A percentile compares a stretch with the other conserved stretches of the same genome.
These are phyloP conservation scores for Loripinus fragilis DNA, from an alignment of 2,888 invertebrate genomes.

Conservation along the genomic window DNA sequence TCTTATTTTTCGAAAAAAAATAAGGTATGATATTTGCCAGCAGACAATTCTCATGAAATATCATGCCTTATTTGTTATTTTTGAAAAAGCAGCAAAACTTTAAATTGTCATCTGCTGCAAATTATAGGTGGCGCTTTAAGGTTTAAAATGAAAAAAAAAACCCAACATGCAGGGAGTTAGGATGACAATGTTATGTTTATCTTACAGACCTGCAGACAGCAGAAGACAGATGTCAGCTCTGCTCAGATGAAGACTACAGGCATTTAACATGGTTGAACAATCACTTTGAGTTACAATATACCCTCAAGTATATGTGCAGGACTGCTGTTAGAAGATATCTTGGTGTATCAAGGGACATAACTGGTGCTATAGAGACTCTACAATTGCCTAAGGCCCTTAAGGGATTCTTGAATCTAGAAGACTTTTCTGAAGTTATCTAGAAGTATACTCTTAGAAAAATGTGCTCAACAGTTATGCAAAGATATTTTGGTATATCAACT, in stretches of 20 bases:
- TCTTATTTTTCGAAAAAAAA: too few relatives aligned
- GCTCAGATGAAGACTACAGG: constrained; percentile 15
- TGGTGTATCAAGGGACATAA: constrained; percentile 32
- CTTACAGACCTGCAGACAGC: neutral
- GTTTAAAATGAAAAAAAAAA: too few relatives aligned
- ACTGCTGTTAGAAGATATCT: constrained; percentile 31
- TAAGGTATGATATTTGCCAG: too few relatives aligned
- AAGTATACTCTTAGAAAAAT: constrained; percentile 25
- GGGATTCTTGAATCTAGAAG: constrained; percentile 32
- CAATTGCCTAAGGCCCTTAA: constrained; percentile 43
- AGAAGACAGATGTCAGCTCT: neutral
- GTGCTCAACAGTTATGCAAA: constrained; percentile 34
- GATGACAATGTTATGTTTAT: too few relatives aligned
- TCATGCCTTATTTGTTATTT: too few relatives aligned
- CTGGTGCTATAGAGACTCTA: constrained; percentile 26
- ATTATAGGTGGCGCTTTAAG: too few relatives aligned
- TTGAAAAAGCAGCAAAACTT: too few relatives aligned
- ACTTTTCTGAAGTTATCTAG: constrained; percentile 36
- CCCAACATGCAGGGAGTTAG: too few relatives aligned
- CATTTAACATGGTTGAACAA: constrained; percentile 34
- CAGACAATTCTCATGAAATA: too few relatives aligned
- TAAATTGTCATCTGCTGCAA: too few relatives aligned
- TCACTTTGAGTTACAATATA: constrained; percentile 36
- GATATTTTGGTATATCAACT: constrained; percentile 20
- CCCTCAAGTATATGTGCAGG: constrained; percentile 39